Conservation (phyloP, 1,140 invertebrate species). For the Coenobita brevimanus region DNA sequence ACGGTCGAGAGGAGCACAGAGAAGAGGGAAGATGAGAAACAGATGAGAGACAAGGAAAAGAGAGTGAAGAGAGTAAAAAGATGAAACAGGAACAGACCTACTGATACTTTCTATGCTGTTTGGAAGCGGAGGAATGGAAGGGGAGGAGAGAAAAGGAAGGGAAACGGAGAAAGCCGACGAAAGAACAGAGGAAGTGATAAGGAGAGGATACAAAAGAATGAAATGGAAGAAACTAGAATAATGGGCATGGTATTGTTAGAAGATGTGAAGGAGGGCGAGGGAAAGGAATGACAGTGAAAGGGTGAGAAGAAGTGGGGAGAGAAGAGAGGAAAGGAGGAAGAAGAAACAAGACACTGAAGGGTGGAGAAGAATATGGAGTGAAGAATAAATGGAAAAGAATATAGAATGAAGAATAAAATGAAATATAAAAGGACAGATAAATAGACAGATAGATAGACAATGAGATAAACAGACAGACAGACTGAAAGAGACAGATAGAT, state of each 20-base stretch:
- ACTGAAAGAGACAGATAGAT: neutral
- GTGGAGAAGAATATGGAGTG: neutral
- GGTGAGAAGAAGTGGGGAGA: neutral
- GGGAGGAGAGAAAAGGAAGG: too few species aligned
- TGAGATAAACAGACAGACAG: neutral
- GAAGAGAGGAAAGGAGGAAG: neutral
- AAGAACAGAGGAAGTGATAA: too few species aligned
- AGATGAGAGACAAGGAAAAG: too few species aligned
- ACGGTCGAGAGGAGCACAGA: too few species aligned
- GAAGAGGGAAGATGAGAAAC: too few species aligned
- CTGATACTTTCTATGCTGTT: too few species aligned
- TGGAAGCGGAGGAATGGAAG: too few species aligned
- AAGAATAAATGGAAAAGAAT: neutral
- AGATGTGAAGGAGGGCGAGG: neutral
- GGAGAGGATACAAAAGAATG: neutral
- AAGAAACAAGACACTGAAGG: neutral
- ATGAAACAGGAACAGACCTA: too few species aligned
- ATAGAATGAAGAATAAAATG: neutral
- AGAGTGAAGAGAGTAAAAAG: too few species aligned
- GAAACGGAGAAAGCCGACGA: too few species aligned
- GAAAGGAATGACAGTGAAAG: neutral
- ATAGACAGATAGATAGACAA: neutral
- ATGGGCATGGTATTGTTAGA: too few species aligned
- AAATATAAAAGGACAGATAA: neutral
- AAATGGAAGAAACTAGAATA: neutral